Evolutionary conservation across 2,113 vertebrate species (phyloP).

Genomic region (Paratilapia polleni): DNA sequence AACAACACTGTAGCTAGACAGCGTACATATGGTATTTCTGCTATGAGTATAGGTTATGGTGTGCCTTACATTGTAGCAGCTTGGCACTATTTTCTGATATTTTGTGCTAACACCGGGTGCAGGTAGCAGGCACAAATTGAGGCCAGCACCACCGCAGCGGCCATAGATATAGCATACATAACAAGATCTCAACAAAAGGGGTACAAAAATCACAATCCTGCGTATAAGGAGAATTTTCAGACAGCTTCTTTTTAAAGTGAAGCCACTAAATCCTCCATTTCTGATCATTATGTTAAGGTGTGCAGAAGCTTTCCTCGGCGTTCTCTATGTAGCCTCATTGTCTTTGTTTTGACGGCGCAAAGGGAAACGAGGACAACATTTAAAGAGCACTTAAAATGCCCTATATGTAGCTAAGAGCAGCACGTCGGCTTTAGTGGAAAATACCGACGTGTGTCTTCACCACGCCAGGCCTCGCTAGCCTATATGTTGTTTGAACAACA

Average conservation of each 20-base stretch:
- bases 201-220: not conserved
- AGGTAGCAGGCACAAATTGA: conserved; percentile 51
- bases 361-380: conserved; percentile 43
- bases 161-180: conserved; percentile 48
- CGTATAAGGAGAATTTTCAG: not conserved
- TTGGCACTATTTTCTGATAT: conserved; percentile 32
- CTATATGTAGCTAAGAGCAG: not conserved
- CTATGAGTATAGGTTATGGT: too few species aligned
- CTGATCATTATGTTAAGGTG: not conserved
- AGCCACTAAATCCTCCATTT: not conserved
- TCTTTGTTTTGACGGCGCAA: conserved; percentile 79
- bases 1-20: not conserved
- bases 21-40: not conserved
- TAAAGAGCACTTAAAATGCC: conserved; percentile 14
- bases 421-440: not conserved
- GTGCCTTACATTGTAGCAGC: not conserved
- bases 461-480: not conserved
- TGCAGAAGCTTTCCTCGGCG: conserved; percentile 19
- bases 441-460: not conserved
- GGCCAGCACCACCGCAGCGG: conserved; percentile 56
- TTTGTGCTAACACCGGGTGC: conserved; percentile 31
- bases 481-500: conserved; percentile 36
- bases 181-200: conserved; percentile 7
- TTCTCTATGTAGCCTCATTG: conserved; percentile 57
- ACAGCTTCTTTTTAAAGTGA: not conserved